Evolutionary conservation across 2,113 vertebrate species (phyloP), one percentile per base, ranked within the genome.

Genomic region (Polyodon spathula): DNA sequence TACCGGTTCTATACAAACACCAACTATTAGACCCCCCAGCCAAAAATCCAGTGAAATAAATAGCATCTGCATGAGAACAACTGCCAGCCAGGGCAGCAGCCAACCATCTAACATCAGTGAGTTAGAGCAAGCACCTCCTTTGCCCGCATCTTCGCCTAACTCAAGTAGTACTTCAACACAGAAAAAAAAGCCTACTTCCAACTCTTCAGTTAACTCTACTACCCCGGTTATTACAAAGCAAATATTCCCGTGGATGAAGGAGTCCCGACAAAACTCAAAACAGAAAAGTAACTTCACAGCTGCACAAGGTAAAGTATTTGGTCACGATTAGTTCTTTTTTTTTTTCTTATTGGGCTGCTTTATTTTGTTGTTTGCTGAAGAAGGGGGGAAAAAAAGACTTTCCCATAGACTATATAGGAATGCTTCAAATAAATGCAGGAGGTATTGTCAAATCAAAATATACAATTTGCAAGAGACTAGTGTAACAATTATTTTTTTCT

Each of bases 181-280:
- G 74, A 98, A 97, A 83, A 97, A 97, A 83, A 97, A 97, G 63
- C 84, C 91, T 11, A 88, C 91, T 0, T 78, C 88, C 61, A 84
- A 78, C 76, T 78, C 86, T 61, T 81, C 87, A 2, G 78, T 81
- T 15, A 79, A 81, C 46, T 81, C 88, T 39, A 65, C 84, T 73
- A 86, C 85, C n/a, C 78, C 90, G 37, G 92, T 87, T 65, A 89
- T 97, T 74, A 92, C 92, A 48, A 98, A 98, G 77, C 95, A 98
- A 75, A 98, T 98, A 67, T 98, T 98, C 71, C 95, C 95, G 39
- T 98, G 95, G 95, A 98, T 98, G 95, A 98, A 98, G 75, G 94
- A 98, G 80, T 92, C 85, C 17, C 84, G 95, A 40, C 92, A 95
- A 76, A 97, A 97, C 75, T 79, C 94, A 40, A 98, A 98, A 73